Base-by-base conservation (phyloP, 2,113 vertebrate genomes). In the Nothoprocta pentlandii region DNA sequence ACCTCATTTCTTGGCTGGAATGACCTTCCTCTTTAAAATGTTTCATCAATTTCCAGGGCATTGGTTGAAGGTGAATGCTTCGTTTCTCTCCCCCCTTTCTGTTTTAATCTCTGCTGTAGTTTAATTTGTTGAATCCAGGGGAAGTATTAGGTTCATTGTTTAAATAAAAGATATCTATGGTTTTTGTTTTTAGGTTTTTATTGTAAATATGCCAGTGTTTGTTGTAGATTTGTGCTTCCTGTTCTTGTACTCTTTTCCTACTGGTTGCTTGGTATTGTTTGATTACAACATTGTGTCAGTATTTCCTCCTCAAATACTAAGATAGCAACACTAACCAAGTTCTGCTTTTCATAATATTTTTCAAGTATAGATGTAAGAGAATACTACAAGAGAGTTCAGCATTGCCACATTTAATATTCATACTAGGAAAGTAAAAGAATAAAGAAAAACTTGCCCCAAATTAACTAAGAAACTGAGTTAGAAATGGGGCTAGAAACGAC, bases 11-110 rank as follows among this genome's bases (percentile, higher is more conserved):
- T 51, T 69, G 69, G 22, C 42, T 88, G 42, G 71, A 75, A 14
- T 80, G 76, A 90, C 85, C 85, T 92, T 80, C 86, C 51, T 68
- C 28, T 94, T 95, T 92, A 75, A 82, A 91, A 89, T 22, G 54
- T 92, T 95, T 86, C 39, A 56, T 83, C 28, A 26, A 44, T 80
- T 95, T 90, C 42, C 46, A 92, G 70, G 75, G 62, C 83, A 42
- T 80, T 56, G 70, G 23, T 47, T 92, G 49, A 39, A 94, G 61
- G 68, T 78, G 49, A 82, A 74, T 92, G 63, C 16, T 39, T 26
- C 51, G 26, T 16, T 71, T 53, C 51, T 71, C 39, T 36, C n/a
- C 22, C 16, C 42, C 22, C 16, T 86, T 74, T 84, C 20, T 17
- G 6, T 79, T 87, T 89, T 62, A 80, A 66, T 12, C 5, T 74